A percentile compares a stretch with the other conserved stretches of the same genome.
These are phyloP conservation scores for Miichthys miiuy DNA, from an alignment of 2,797 vertebrate genomes.

Conservation along the genomic window DNA sequence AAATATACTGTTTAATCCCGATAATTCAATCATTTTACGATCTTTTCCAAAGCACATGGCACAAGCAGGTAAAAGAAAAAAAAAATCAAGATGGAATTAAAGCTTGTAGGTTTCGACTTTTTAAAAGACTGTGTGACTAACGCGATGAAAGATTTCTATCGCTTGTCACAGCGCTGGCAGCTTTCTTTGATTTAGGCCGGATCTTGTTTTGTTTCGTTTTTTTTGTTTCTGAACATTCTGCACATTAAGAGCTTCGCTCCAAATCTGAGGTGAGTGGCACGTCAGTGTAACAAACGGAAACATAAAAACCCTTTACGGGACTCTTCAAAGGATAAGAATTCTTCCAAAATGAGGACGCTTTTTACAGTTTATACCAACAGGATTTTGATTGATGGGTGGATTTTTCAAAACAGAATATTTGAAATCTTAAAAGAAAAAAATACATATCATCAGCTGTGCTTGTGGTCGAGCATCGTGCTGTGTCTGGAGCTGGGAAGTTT, in stretches of 20 bases:
- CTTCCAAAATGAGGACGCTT: not conserved
- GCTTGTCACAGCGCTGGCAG: conserved; percentile 41
- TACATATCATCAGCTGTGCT: conserved; percentile 27
- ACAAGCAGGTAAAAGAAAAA: not conserved
- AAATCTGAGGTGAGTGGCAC: conserved; percentile 1
- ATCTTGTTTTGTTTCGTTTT: not conserved
- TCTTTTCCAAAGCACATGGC: not conserved
- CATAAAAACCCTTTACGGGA: not conserved
- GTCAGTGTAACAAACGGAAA: conserved; percentile 17
- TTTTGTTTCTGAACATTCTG: conserved; percentile 28
- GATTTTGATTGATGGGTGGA: not conserved
- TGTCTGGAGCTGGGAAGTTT: conserved; percentile 64
- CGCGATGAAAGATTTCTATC: conserved; percentile 45
- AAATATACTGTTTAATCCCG: conserved; percentile 48
- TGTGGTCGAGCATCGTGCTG: conserved; percentile 56
- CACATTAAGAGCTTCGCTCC: conserved; percentile 29
- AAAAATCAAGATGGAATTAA: conserved; percentile 29
- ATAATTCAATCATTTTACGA: conserved; percentile 28
- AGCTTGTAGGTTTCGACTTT: conserved; percentile 36
- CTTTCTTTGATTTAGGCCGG: conserved; percentile 39
- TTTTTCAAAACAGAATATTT: conserved; percentile 4
- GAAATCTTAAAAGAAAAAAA: conserved; percentile 2
- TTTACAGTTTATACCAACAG: not conserved
- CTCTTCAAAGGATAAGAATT: not conserved
- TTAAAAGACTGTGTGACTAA: conserved; percentile 30